These are phyloP conservation scores for Microplitis demolitor DNA, from an alignment of 1,140 invertebrate species.

Conservation along the genomic window DNA sequence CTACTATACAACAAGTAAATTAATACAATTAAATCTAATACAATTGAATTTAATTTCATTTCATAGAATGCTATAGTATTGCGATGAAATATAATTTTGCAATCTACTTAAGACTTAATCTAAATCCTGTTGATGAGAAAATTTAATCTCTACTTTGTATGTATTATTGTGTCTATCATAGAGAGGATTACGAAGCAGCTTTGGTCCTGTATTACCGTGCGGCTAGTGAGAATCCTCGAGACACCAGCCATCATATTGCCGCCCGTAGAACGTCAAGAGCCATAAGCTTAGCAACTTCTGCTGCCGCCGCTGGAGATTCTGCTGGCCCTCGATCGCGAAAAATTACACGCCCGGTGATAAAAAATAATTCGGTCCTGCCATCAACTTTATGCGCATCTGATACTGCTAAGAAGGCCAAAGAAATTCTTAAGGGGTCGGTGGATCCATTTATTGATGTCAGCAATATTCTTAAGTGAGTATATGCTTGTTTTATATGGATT, in stretches of 20 bases:
- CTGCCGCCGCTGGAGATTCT: neutral
- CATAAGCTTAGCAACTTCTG: constrained; percentile 40
- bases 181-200: constrained; percentile 51
- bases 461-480: constrained; percentile 32
- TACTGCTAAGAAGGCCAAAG: neutral
- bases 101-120: neutral
- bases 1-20: constrained; percentile 38
- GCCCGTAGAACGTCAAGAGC: constrained; percentile 33
- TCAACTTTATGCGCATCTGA: constrained; percentile 25
- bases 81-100: neutral
- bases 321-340: neutral
- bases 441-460: constrained; percentile 31
- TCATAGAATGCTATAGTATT: neutral
- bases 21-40: neutral
- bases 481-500: neutral
- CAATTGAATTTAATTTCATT: neutral
- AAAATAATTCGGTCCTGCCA: constrained; percentile 14
- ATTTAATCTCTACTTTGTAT: too few relatives aligned
- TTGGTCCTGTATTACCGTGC: constrained; percentile 50
- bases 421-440: constrained; percentile 22
- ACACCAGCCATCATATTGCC: constrained; percentile 38
- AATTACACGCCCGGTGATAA: constrained; percentile 14
- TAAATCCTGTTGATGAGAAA: too few relatives aligned
- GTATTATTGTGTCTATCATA: constrained; percentile 26
- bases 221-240: constrained; percentile 38